These are phyloP conservation scores for Cyprinodon variegatus DNA, from an alignment of 2,113 vertebrate species.

Conservation along the genomic window DNA sequence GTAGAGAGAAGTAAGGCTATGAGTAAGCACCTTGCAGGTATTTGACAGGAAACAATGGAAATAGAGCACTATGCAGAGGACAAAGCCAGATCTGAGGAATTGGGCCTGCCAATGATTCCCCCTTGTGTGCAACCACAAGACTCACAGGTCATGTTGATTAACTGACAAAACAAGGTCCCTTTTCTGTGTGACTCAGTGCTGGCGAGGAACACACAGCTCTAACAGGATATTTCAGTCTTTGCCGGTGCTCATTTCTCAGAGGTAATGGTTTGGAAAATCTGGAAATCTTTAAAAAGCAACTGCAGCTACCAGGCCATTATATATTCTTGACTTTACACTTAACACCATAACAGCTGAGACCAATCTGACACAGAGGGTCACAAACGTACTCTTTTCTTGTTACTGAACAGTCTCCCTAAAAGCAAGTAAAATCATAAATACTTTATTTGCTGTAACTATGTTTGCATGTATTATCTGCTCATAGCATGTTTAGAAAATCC, in stretches of 20 bases:
- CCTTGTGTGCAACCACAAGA: slow-evolving; percentile 47
- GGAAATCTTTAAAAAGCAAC: slow-evolving; percentile 78
- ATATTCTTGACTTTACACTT: slow-evolving; percentile 58
- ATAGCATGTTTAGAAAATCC: slow-evolving; percentile 24
- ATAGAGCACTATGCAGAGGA: slow-evolving; percentile 35
- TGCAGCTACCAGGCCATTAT: slow-evolving; percentile 64
- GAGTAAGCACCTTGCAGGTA: slow-evolving; percentile 18
- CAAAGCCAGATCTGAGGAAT: slow-evolving; percentile 56
- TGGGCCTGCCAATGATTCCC: slow-evolving; percentile 55
- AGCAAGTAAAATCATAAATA: slow-evolving; percentile 29
- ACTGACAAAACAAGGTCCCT: slow-evolving; percentile 70
- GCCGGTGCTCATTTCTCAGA: slow-evolving; percentile 73
- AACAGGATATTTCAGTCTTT: slow-evolving; percentile 67
- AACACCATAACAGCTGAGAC: slow-evolving; percentile 42
- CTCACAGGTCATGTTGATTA: slow-evolving; percentile 66
- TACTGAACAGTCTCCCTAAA: slow-evolving; percentile 20
- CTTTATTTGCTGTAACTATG: slow-evolving; percentile 16
- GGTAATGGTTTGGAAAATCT: slow-evolving; percentile 80
- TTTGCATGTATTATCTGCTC: slow-evolving; percentile 8
- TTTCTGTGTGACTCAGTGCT: slow-evolving; percentile 58
- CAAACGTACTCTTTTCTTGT: slow-evolving; percentile 44
- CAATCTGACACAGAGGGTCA: slow-evolving; percentile 51
- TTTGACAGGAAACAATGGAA: slow-evolving; percentile 41
- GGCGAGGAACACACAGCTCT: slow-evolving; percentile 53
- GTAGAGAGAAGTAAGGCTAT: slow-evolving; percentile 25